Evolutionary conservation across 2,888 invertebrate species (phyloP).

Genomic region (Dromius quadrimaculatus): DNA sequence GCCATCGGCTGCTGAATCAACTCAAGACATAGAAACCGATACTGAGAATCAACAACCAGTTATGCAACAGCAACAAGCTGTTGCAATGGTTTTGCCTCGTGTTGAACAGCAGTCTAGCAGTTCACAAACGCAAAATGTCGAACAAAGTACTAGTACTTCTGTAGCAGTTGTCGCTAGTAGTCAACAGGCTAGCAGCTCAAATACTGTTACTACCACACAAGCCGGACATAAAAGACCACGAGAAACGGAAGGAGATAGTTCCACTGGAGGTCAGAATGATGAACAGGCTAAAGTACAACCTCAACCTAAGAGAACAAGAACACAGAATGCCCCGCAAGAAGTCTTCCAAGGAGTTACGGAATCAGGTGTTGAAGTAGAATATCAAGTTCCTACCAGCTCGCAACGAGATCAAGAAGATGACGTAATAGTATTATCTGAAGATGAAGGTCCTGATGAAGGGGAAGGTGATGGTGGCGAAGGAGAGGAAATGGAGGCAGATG

Average conservation of each 20-base stretch:
- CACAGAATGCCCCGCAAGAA: slow-evolving; percentile 62
- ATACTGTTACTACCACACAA: slow-evolving; percentile 78
- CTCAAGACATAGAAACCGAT: slow-evolving; percentile 71
- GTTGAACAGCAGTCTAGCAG: slow-evolving; percentile 73
- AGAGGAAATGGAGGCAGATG: slow-evolving; percentile 71
- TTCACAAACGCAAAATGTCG: slow-evolving; percentile 62
- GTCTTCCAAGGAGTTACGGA: slow-evolving; percentile 69
- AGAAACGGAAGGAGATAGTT: slow-evolving; percentile 70
- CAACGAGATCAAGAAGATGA: slow-evolving; percentile 89
- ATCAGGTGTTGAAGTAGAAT: slow-evolving; percentile 78
- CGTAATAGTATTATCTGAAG: slow-evolving; percentile 84
- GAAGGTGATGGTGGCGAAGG: slow-evolving; percentile 67
- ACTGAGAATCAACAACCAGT: slow-evolving; percentile 60
- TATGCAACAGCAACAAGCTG: slow-evolving; percentile 71
- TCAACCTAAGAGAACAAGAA: slow-evolving; percentile 69
- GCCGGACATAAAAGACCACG: slow-evolving; percentile 73
- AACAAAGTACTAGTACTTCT: slow-evolving; percentile 61
- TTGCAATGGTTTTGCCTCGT: slow-evolving; percentile 78
- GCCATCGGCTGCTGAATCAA: slow-evolving; percentile 66
- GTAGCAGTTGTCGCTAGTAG: slow-evolving; percentile 62
- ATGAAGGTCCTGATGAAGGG: slow-evolving; percentile 73
- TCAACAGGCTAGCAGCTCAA: slow-evolving; percentile 71
- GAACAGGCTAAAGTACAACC: slow-evolving; percentile 66
- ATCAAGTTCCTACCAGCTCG: slow-evolving; percentile 88
- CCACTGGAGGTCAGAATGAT: slow-evolving; percentile 64